These are phyloP conservation scores for Oreochromis grahami DNA, from an alignment of 2,797 vertebrate genomes.

Conservation along the genomic window DNA sequence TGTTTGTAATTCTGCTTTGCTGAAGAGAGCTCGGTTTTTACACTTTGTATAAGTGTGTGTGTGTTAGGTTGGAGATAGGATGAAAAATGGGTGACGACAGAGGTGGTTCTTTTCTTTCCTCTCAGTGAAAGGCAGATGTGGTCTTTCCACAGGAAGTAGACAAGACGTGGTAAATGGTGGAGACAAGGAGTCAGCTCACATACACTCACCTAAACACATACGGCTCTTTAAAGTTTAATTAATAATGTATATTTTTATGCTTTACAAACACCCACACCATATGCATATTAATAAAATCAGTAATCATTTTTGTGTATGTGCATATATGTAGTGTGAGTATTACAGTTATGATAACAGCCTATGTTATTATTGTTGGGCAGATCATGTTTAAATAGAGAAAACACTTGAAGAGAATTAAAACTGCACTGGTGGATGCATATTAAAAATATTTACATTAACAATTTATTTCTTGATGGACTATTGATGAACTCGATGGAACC, in stretches of 20 bases:
- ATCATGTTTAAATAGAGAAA: not conserved
- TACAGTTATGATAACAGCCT: not conserved
- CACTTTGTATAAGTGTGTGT: not conserved
- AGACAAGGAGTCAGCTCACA: not conserved
- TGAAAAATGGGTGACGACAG: constrained; percentile 14
- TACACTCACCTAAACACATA: not conserved
- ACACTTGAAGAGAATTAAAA: not conserved
- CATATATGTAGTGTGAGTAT: not conserved
- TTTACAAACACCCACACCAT: not conserved
- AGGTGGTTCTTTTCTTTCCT: constrained; percentile 45
- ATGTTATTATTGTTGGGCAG: not conserved
- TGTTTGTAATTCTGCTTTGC: constrained; percentile 52
- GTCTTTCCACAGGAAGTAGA: constrained; percentile 41
- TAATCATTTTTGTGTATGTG: not conserved
- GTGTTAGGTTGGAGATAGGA: not conserved
- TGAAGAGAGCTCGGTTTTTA: constrained; percentile 33
- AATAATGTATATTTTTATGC: not conserved
- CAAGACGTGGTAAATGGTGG: not conserved
- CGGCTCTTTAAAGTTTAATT: not conserved
- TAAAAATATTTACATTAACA: not conserved
- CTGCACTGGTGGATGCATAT: not conserved
- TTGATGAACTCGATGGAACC: not conserved
- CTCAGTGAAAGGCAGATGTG: constrained; percentile 63
- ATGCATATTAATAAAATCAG: not conserved
- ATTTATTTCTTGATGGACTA: not conserved